Percentiles rank a stretch among this genome's conserved stretches.
These are phyloP conservation scores for Allophyes oxyacanthae DNA, from an alignment of 2,888 invertebrate genomes.

Conservation along the genomic window DNA sequence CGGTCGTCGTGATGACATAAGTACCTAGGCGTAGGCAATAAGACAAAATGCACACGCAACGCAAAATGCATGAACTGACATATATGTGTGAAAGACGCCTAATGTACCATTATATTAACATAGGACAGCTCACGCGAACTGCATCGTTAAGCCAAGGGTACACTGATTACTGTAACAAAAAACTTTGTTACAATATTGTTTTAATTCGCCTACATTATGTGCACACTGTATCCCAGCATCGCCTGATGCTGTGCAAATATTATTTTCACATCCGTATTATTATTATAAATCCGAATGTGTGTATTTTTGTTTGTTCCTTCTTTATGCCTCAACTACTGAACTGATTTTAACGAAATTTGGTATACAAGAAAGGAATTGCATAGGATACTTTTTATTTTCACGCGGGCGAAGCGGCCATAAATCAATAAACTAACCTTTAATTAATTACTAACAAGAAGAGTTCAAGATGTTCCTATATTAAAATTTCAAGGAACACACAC, in stretches of 20 bases:
- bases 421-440: too few relatives aligned
- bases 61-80: slow-evolving; percentile 34
- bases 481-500: too few relatives aligned
- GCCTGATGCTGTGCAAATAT: background rate
- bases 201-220: slow-evolving; percentile 2
- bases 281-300: too few relatives aligned
- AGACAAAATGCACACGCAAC: slow-evolving; percentile 35
- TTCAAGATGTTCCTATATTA: too few relatives aligned
- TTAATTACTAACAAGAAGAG: too few relatives aligned
- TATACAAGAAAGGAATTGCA: too few relatives aligned
- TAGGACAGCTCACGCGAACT: slow-evolving; percentile 52
- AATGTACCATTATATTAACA: slow-evolving; percentile 54
- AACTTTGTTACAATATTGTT: slow-evolving; percentile 16
- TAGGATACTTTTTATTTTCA: too few relatives aligned
- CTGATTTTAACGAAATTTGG: too few relatives aligned
- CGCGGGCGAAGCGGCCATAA: too few relatives aligned
- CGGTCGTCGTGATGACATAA: slow-evolving; percentile 13
- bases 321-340: too few relatives aligned
- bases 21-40: slow-evolving; percentile 14
- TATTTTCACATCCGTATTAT: too few relatives aligned
- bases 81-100: slow-evolving; percentile 49
- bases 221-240: background rate
- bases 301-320: too few relatives aligned
- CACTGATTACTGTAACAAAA: slow-evolving; percentile 33
- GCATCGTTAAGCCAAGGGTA: slow-evolving; percentile 51